These are phyloP conservation scores for Hexactinellida sp. DNA, from an alignment of 37 sponge, comb jelly and placozoan species.

Conservation along the genomic window DNA sequence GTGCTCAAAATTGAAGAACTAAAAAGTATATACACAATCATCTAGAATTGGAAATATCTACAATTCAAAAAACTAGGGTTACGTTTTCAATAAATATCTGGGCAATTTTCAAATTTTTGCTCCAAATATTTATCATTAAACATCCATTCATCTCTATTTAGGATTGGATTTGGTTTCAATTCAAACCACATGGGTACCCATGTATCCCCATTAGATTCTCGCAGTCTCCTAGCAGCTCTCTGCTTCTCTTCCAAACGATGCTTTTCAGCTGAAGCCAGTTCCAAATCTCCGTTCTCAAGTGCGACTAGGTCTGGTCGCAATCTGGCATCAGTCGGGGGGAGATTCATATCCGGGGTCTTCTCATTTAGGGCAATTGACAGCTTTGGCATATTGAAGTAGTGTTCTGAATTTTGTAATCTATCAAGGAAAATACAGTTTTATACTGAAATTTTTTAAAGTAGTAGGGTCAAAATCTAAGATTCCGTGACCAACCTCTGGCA, in stretches of 20 bases:
- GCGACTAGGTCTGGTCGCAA: not conserved
- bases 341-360: not conserved
- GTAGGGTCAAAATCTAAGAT: too few species aligned
- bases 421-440: too few species aligned
- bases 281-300: constrained; percentile 19
- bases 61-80: too few species aligned
- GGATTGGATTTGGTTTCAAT: not conserved
- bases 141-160: not conserved
- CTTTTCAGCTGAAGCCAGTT: constrained; percentile 34
- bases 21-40: too few species aligned
- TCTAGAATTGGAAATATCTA: too few species aligned
- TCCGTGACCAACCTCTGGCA: too few species aligned
- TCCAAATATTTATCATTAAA: constrained; percentile 1
- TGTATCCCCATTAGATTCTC: not conserved
- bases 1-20: too few species aligned
- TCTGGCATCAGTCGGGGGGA: not conserved
- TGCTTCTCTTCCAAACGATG: constrained; percentile 44
- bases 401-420: not conserved
- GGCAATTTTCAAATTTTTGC: constrained; percentile 3
- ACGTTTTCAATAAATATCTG: not conserved
- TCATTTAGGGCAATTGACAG: not conserved
- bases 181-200: constrained; percentile 25
- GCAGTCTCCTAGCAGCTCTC: constrained; percentile 16
- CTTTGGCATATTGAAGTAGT: not conserved
- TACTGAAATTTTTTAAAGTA: too few species aligned